Evolutionary conservation across 2,888 invertebrate species (phyloP).

Genomic region (Caenorhabditis imperialis): DNA sequence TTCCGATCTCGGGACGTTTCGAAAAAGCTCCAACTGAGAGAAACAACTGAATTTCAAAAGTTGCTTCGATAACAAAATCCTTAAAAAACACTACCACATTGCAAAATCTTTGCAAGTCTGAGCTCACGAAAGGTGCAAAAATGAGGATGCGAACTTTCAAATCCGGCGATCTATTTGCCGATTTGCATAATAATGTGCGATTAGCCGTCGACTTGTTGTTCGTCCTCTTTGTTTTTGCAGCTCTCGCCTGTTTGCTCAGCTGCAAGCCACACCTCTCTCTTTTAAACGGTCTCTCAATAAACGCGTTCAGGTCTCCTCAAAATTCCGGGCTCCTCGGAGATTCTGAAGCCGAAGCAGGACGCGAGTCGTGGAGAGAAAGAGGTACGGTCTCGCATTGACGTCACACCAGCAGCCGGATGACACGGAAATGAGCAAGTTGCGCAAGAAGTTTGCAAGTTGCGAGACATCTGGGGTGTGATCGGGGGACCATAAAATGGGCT

Average conservation of each 20-base stretch:
- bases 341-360: conserved; percentile 73
- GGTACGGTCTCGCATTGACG: conserved; percentile 57
- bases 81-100: too few species aligned
- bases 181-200: conserved; percentile 57
- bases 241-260: conserved; percentile 47
- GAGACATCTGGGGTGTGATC: too few species aligned
- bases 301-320: conserved; percentile 73
- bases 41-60: too few species aligned
- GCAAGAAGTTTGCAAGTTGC: conserved; percentile 37
- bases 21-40: too few species aligned
- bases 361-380: conserved; percentile 71
- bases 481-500: too few species aligned
- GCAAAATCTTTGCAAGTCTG: too few species aligned
- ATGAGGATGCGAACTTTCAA: too few species aligned
- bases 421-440: conserved; percentile 43
- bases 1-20: too few species aligned
- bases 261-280: conserved; percentile 44
- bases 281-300: conserved; percentile 4
- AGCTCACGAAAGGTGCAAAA: too few species aligned
- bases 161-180: conserved; percentile 22
- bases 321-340: conserved; percentile 60
- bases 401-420: conserved; percentile 13
- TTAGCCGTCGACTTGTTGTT: conserved; percentile 48
- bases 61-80: too few species aligned
- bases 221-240: conserved; percentile 42